Conservation (phyloP, 2,797 vertebrate genomes). For the Ispidina picta region DNA sequence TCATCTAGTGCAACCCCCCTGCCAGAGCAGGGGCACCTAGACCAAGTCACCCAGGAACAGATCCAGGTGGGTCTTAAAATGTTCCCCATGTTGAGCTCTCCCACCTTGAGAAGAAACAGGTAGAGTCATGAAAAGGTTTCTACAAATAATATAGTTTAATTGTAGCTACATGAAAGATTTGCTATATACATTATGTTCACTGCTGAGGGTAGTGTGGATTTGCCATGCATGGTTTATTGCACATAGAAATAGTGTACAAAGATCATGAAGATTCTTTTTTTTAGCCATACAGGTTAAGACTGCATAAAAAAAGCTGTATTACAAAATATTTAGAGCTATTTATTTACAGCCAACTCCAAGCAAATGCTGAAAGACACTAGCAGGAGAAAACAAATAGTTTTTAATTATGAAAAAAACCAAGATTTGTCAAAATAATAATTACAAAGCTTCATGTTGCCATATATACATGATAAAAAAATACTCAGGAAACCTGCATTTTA, state of each 20-base stretch:
- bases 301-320: slow-evolving; percentile 61
- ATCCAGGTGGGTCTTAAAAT: too few species aligned
- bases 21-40: too few species aligned
- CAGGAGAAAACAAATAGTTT: slow-evolving; percentile 47
- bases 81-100: not conserved
- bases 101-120: not conserved
- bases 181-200: slow-evolving; percentile 82
- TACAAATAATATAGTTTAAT: slow-evolving; percentile 83
- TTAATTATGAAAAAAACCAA: slow-evolving; percentile 77
- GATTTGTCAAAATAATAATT: slow-evolving; percentile 82
- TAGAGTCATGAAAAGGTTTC: slow-evolving; percentile 9
- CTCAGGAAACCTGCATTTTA: slow-evolving; percentile 76
- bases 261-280: slow-evolving; percentile 26
- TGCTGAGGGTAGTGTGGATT: slow-evolving; percentile 62
- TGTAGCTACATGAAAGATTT: slow-evolving; percentile 71
- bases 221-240: slow-evolving; percentile 72
- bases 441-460: slow-evolving; percentile 79
- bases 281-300: slow-evolving; percentile 43
- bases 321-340: slow-evolving; percentile 74
- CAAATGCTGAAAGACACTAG: slow-evolving; percentile 75
- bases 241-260: slow-evolving; percentile 72
- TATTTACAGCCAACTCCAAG: slow-evolving; percentile 73
- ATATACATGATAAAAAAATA: slow-evolving; percentile 83
- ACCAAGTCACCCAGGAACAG: too few species aligned
- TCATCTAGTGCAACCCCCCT: too few species aligned